These are phyloP conservation scores for Crotalus viridis DNA, from an alignment of 2,113 vertebrate genomes.

Conservation along the genomic window DNA sequence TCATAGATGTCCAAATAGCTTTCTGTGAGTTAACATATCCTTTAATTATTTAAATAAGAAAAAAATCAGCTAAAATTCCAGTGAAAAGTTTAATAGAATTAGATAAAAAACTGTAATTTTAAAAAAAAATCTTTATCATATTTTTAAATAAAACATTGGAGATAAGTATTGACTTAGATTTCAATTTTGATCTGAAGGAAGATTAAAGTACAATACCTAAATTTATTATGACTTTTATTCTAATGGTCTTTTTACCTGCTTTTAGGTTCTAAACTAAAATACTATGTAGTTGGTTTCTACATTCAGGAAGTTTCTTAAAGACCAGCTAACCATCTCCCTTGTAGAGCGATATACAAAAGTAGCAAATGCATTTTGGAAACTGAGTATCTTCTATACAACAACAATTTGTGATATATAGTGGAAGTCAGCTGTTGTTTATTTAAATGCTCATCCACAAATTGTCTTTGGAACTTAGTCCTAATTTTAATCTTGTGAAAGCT, in stretches of 20 bases:
- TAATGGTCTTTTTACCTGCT: background rate
- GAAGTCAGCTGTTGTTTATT: background rate
- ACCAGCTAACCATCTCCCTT: background rate
- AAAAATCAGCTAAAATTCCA: conserved; percentile 24
- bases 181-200: conserved; percentile 9
- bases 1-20: conserved; percentile 66
- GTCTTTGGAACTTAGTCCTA: background rate
- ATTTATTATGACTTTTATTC: background rate
- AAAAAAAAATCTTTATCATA: background rate
- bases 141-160: conserved; percentile 1
- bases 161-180: conserved; percentile 15
- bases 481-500: background rate
- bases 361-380: background rate
- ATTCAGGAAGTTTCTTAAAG: background rate
- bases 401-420: background rate
- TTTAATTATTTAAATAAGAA: conserved; percentile 55
- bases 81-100: conserved; percentile 27
- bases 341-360: background rate
- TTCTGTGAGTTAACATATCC: conserved; percentile 71
- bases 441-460: background rate
- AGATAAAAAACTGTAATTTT: background rate
- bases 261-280: background rate
- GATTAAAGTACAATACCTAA: conserved; percentile 33
- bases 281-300: background rate
- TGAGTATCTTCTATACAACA: background rate